Evolutionary conservation across 2,113 vertebrate genomes (phyloP).

Genomic region (Noctilio leporinus): DNA sequence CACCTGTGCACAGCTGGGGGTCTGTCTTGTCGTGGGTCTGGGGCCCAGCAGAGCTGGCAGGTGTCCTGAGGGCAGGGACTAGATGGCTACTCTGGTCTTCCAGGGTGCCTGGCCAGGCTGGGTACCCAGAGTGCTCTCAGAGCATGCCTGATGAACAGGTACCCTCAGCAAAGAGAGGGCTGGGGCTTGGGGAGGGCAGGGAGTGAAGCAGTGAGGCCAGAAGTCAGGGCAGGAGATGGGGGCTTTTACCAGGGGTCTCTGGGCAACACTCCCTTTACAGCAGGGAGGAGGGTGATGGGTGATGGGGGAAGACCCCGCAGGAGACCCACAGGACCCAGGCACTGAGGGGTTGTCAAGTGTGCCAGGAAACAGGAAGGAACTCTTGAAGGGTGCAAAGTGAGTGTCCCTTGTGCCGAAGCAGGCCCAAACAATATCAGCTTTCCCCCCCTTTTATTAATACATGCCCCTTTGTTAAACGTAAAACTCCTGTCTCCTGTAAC

Average conservation of each 20-base stretch:
- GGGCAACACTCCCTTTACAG: not conserved
- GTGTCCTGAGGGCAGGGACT: not conserved
- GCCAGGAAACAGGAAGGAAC: not conserved
- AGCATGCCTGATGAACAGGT: not conserved
- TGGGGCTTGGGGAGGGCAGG: not conserved
- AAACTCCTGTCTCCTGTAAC: not conserved
- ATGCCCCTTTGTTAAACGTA: not conserved
- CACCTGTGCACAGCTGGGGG: not conserved
- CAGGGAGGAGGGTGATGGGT: not conserved
- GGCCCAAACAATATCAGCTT: not conserved
- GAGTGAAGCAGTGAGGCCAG: not conserved
- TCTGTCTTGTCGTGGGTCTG: not conserved
- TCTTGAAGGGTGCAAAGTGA: not conserved
- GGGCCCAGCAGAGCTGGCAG: not conserved
- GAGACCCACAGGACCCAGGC: not conserved
- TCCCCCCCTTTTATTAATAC: not conserved
- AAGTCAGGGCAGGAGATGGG: fast-evolving
- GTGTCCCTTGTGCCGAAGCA: not conserved
- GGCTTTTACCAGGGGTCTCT: not conserved
- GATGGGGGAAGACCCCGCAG: not conserved
- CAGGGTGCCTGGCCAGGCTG: not conserved
- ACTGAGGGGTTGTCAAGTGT: not conserved
- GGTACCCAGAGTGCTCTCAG: not conserved
- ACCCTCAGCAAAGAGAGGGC: not conserved
- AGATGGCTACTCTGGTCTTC: not conserved